These are phyloP conservation scores for Aphidius ervi DNA, from an alignment of 1,140 invertebrate genomes.

Conservation along the genomic window DNA sequence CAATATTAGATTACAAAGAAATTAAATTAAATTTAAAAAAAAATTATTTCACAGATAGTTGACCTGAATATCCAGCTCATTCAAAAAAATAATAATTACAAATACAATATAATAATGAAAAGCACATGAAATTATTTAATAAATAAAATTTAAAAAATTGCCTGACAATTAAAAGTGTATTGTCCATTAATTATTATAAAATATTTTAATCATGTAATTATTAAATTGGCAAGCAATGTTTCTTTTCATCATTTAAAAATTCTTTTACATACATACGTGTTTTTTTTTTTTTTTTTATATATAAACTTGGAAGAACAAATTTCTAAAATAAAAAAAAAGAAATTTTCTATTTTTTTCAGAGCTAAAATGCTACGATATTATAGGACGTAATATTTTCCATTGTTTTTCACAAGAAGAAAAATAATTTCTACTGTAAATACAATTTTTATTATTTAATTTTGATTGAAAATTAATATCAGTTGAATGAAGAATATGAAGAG, in stretches of 20 bases:
- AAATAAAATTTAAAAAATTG: conserved; percentile 5
- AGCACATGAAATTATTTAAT: background rate
- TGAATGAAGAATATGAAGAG: conserved; percentile 34
- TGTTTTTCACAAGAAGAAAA: conserved; percentile 34
- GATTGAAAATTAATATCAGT: conserved; percentile 19
- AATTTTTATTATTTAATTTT: conserved; percentile 22
- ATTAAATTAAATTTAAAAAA: too few species aligned
- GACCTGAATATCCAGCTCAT: too few species aligned
- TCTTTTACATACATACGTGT: too few species aligned
- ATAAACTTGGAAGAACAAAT: background rate
- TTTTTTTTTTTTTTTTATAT: conserved; percentile 3
- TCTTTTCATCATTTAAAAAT: background rate
- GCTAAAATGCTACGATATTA: conserved; percentile 38
- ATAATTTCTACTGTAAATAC: conserved; percentile 28
- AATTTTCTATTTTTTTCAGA: background rate
- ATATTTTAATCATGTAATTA: background rate
- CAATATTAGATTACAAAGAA: too few species aligned
- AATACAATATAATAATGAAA: background rate
- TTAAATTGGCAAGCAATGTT: conserved; percentile 1
- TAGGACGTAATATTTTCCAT: conserved; percentile 37
- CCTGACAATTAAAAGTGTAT: conserved; percentile 4
- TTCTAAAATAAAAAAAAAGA: conserved; percentile 16
- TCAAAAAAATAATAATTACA: background rate
- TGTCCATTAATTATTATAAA: too few species aligned
- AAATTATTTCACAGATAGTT: too few species aligned